Evolutionary conservation across 2,888 invertebrate genomes (phyloP).

Genomic region (Eupithecia tripunctaria): DNA sequence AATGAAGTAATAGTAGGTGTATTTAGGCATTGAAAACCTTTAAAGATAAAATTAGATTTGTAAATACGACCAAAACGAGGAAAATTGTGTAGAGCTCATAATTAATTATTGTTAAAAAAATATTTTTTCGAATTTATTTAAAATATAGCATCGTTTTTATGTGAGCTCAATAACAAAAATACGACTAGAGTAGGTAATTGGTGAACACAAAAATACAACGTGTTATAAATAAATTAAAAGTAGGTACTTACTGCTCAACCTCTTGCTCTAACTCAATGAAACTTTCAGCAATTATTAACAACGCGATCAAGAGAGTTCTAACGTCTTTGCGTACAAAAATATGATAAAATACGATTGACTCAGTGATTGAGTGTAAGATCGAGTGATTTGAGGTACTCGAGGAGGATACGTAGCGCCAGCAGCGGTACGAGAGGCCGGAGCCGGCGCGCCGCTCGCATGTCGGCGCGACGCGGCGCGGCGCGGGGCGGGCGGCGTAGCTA

Average conservation of each 20-base stretch:
- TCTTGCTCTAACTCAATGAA: constrained; percentile 55
- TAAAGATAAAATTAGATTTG: neutral
- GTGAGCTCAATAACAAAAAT: no score
- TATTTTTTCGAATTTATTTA: neutral
- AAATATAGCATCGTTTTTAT: neutral
- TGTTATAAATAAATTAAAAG: constrained; percentile 36
- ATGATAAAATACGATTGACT: constrained; percentile 25
- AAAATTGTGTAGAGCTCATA: neutral
- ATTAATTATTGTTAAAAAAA: no score
- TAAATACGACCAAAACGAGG: neutral
- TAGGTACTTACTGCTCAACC: constrained; percentile 72
- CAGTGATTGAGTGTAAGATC: constrained; percentile 53
- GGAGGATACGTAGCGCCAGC: constrained; percentile 71
- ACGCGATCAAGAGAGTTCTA: constrained; percentile 51
- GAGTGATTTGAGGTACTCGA: constrained; percentile 76
- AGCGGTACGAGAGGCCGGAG: constrained; percentile 69
- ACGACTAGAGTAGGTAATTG: neutral
- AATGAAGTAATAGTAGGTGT: neutral
- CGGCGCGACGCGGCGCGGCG: constrained; percentile 46
- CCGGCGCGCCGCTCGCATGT: constrained; percentile 61
- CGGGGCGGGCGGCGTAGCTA: constrained; percentile 23
- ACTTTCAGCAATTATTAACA: constrained; percentile 40
- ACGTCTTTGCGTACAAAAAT: constrained; percentile 54
- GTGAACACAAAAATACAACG: neutral
- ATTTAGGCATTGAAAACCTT: neutral